Evolutionary conservation across 37 sponge, comb jelly and placozoan genomes (phyloP).

Genomic region (Crambe crambe): DNA sequence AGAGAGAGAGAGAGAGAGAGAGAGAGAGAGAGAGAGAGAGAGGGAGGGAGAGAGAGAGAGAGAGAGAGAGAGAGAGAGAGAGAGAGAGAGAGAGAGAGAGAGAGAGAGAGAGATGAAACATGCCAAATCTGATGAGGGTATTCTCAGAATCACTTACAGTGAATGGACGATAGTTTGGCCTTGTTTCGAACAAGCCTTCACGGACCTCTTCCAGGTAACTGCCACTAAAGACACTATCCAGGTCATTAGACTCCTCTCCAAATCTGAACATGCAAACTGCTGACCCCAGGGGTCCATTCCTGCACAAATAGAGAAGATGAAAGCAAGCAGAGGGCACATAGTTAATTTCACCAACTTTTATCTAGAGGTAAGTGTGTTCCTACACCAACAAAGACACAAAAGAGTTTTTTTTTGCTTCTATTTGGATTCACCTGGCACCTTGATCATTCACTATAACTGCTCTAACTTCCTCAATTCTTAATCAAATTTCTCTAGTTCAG

Average conservation of each 20-base stretch:
- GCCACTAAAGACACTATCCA: constrained; percentile 41
- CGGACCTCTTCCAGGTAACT: constrained; percentile 14
- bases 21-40: background rate
- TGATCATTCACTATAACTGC: too few species aligned
- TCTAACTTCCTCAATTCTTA: too few species aligned
- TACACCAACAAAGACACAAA: background rate
- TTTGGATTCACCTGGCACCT: too few species aligned
- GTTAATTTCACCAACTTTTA: background rate
- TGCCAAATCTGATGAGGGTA: background rate
- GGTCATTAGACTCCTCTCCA: constrained; percentile 19
- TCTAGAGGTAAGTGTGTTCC: background rate
- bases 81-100: background rate
- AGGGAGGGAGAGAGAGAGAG: background rate
- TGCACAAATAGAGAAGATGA: constrained; percentile 27
- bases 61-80: background rate
- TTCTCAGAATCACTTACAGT: constrained; percentile 17
- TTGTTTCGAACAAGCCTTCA: background rate
- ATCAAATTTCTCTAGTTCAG: too few species aligned
- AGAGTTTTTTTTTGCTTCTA: background rate
- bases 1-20: background rate
- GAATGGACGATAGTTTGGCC: background rate
- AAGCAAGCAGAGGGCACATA: background rate
- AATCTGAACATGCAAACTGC: constrained; percentile 83
- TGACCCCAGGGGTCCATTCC: constrained; percentile 80
- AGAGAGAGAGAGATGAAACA: background rate